Percentiles rank a stretch among this genome's conserved stretches.
phyloP scores from a whole-genome alignment of 2,888 invertebrate genomes.

The Trypoxylon attenuatum region DNA sequence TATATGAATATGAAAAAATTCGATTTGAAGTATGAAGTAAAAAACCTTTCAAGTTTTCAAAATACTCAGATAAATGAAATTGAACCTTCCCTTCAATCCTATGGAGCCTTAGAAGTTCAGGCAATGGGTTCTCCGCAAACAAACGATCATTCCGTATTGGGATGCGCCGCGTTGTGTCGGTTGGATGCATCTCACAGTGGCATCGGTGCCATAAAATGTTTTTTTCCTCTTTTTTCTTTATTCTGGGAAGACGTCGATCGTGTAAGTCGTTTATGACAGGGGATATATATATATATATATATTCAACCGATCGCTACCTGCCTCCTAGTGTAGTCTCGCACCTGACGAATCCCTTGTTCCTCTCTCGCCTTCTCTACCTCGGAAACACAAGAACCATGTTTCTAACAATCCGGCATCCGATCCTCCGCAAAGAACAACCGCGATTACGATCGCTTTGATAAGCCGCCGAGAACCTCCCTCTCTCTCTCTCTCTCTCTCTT shows the following conservation, averaged over 20 bases:
- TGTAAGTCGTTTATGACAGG: slow-evolving; percentile 46
- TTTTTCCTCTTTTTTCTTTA: slow-evolving; percentile 26
- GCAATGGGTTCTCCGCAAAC: neutral
- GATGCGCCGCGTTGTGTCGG: neutral
- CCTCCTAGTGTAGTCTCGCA: slow-evolving; percentile 34
- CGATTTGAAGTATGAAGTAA: too few relatives aligned
- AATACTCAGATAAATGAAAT: too few relatives aligned
- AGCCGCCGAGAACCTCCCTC: slow-evolving; percentile 21
- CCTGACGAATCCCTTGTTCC: slow-evolving; percentile 36
- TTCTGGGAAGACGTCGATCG: slow-evolving; percentile 16
- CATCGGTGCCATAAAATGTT: slow-evolving; percentile 37
- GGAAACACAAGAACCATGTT: too few relatives aligned
- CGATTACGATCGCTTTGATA: slow-evolving; percentile 46
- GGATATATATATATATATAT: too few relatives aligned
- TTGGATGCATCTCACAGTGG: slow-evolving; percentile 28
- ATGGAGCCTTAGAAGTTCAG: too few relatives aligned
- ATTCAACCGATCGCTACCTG: slow-evolving; percentile 43
- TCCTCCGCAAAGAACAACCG: slow-evolving; percentile 34
- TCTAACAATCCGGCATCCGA: slow-evolving; percentile 38
- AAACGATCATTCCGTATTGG: neutral
- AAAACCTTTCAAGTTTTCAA: too few relatives aligned
- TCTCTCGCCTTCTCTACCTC: slow-evolving; percentile 17
- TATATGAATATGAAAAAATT: too few relatives aligned
- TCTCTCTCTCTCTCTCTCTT: too few relatives aligned
- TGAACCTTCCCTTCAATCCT: too few relatives aligned